phyloP scores from a whole-genome alignment of 2,113 vertebrate species.

The Brachionichthys hirsutus region DNA sequence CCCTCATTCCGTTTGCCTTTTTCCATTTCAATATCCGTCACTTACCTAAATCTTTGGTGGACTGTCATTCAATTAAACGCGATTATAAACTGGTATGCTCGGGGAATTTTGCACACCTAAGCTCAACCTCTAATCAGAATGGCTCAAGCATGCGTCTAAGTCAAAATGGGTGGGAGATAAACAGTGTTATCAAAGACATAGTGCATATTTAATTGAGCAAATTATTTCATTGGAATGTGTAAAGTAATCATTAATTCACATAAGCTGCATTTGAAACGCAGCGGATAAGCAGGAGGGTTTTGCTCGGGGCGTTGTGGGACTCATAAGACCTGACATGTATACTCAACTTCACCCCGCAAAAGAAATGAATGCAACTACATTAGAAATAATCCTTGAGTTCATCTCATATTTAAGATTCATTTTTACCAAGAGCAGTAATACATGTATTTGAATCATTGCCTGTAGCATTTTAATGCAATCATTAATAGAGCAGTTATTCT shows the following conservation, averaged over 20 bases:
- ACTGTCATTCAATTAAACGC: constrained; percentile 70
- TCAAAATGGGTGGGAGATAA: constrained; percentile 14
- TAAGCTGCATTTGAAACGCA: constrained; percentile 15
- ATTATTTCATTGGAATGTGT: constrained; percentile 42
- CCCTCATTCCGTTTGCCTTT: constrained; percentile 61
- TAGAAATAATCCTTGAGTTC: constrained; percentile 7
- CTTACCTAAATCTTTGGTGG: constrained; percentile 37
- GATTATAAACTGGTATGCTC: constrained; percentile 51
- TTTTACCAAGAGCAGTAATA: background rate
- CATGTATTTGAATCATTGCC: background rate
- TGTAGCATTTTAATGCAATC: background rate
- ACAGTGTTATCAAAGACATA: too few relatives aligned
- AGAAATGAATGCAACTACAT: constrained; percentile 15
- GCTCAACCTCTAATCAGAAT: too few relatives aligned
- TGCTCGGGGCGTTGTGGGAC: constrained; percentile 31
- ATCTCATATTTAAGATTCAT: constrained; percentile 9
- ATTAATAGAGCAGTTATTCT: background rate
- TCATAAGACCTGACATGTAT: constrained; percentile 46
- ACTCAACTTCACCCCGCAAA: constrained; percentile 19
- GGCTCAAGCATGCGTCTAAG: constrained; percentile 4
- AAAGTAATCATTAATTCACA: constrained; percentile 42
- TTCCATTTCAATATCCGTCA: constrained; percentile 58
- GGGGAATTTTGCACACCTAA: constrained; percentile 8
- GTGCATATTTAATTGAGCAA: constrained; percentile 51
- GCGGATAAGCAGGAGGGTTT: constrained; percentile 5